phyloP scores from a whole-genome alignment of 2,888 invertebrate species.

The Physocephala rufipes region DNA sequence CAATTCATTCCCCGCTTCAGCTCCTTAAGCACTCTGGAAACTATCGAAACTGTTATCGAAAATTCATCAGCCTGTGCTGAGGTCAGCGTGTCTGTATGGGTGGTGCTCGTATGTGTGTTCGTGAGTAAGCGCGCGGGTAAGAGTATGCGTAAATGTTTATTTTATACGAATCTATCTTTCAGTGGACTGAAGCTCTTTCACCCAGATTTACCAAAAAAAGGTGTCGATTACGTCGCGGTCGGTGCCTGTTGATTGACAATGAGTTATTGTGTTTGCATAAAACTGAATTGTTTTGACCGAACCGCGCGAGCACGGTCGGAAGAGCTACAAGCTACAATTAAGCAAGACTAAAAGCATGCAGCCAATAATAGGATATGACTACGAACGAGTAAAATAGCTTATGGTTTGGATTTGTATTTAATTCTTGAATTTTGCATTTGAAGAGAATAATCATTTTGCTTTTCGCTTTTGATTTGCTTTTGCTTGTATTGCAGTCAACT shows the following conservation, averaged over 20 bases:
- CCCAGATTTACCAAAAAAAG: not conserved
- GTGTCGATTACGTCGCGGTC: slow-evolving; percentile 18
- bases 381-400: not conserved
- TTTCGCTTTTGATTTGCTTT: slow-evolving; percentile 19
- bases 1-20: no score
- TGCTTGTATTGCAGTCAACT: slow-evolving; percentile 9
- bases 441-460: not conserved
- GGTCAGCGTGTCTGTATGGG: not conserved
- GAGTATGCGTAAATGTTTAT: not conserved
- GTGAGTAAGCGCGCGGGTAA: not conserved
- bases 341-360: slow-evolving; percentile 13
- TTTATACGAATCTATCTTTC: not conserved
- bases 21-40: no score
- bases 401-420: not conserved
- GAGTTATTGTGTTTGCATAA: slow-evolving; percentile 27
- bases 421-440: slow-evolving; percentile 8
- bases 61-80: no score
- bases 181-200: no score
- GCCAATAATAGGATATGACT: not conserved
- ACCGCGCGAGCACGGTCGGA: not conserved
- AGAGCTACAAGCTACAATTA: no score
- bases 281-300: slow-evolving; percentile 2
- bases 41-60: no score
- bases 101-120: not conserved
- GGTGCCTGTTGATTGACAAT: slow-evolving; percentile 28